Conservation (phyloP, 2,888 invertebrate genomes). For the Idaea biselata region DNA sequence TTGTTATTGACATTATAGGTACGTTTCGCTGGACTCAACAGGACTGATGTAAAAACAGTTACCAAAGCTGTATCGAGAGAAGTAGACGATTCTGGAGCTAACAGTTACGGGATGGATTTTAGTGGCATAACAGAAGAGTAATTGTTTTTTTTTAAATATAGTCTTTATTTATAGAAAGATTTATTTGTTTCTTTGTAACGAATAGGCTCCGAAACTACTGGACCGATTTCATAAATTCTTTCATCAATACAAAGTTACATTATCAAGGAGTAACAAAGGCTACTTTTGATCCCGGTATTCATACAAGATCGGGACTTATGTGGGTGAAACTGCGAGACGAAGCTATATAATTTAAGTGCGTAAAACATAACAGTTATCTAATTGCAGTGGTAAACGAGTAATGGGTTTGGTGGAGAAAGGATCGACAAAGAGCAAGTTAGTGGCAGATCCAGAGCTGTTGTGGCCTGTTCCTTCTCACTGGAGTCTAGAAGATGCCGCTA, state of each 20-base stretch:
- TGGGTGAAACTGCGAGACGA: no score
- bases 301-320: no score
- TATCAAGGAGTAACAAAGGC: no score
- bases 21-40: conserved; percentile 36
- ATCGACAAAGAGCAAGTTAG: conserved; percentile 77
- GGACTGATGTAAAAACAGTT: conserved; percentile 31
- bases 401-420: conserved; percentile 81
- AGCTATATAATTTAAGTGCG: no score
- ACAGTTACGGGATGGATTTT: conserved; percentile 44
- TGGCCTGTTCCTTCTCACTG: conserved; percentile 86
- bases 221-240: no score
- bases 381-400: conserved; percentile 66
- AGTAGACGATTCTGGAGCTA: conserved; percentile 4
- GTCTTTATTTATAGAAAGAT: no score
- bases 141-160: neutral
- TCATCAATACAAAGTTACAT: no score
- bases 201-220: no score
- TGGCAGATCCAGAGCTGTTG: conserved; percentile 61
- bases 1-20: conserved; percentile 24
- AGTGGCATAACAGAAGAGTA: conserved; percentile 47
- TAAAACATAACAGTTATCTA: neutral
- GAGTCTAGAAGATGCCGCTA: conserved; percentile 86
- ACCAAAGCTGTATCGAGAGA: conserved; percentile 17
- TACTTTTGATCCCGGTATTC: no score
- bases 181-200: no score